Conservation (phyloP, 92 coral and sea anemone genomes). For the Epizoanthus ramosus region DNA sequence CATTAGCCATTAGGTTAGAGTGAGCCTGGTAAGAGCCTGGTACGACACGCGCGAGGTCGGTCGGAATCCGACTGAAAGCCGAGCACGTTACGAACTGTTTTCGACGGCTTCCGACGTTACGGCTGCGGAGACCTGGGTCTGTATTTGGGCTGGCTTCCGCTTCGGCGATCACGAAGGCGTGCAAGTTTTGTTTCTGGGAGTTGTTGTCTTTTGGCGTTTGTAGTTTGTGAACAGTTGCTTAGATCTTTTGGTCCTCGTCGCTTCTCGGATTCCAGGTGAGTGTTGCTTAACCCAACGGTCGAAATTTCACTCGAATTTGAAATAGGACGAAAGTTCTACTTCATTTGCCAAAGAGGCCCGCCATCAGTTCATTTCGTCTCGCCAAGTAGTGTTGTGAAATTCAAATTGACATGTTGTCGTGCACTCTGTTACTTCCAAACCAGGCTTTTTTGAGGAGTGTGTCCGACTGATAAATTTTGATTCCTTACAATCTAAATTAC, state of each 20-base stretch:
- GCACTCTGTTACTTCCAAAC: neutral
- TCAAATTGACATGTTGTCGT: neutral
- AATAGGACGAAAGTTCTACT: neutral
- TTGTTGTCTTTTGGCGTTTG: neutral
- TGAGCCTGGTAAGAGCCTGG: too few species aligned
- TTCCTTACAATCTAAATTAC: neutral
- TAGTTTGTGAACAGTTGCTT: neutral
- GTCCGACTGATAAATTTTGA: neutral
- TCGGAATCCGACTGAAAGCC: too few species aligned
- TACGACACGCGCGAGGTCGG: too few species aligned
- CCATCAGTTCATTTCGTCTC: neutral
- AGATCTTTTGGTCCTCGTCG: conserved; percentile 8
- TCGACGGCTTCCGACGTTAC: too few species aligned
- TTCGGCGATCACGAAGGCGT: conserved; percentile 16
- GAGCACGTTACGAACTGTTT: too few species aligned
- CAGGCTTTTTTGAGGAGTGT: neutral
- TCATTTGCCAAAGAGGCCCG: conserved; percentile 12
- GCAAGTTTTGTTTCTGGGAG: neutral
- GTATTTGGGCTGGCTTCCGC: conserved; percentile 21
- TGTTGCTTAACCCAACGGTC: neutral
- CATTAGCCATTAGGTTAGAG: too few species aligned
- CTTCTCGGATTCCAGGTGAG: conserved; percentile 17
- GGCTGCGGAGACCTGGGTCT: conserved; percentile 12
- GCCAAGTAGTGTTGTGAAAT: neutral
- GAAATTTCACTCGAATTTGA: neutral